These are phyloP conservation scores for Paelopatides confundens DNA, from an alignment of 53 echinoderm and acorn worm genomes.

Conservation along the genomic window DNA sequence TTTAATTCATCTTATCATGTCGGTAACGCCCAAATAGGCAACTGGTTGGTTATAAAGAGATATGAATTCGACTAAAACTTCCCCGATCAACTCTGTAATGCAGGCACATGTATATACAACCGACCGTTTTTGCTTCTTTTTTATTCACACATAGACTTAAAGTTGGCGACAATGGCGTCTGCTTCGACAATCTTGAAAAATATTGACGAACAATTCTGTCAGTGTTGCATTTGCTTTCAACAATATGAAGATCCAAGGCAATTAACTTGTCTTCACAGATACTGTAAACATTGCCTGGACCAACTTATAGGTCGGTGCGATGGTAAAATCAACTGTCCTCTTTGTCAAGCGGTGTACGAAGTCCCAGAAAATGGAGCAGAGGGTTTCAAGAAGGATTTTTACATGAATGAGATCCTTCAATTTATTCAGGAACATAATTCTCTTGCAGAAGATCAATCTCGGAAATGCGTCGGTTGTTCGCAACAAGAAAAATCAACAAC, in stretches of 20 bases:
- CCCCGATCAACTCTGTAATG: too few relatives aligned
- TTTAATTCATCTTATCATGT: too few relatives aligned
- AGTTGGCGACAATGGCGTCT: too few relatives aligned
- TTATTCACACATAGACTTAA: neutral
- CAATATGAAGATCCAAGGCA: neutral
- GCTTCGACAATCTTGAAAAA: neutral
- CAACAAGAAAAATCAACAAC: neutral
- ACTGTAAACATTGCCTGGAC: neutral
- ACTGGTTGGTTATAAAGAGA: too few relatives aligned
- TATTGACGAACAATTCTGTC: conserved; percentile 15
- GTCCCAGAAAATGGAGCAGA: neutral
- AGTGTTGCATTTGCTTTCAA: conserved; percentile 2
- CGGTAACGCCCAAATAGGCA: too few relatives aligned
- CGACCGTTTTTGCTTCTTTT: neutral
- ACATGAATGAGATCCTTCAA: neutral
- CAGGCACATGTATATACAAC: too few relatives aligned
- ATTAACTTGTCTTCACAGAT: conserved; percentile 2
- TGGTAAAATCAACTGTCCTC: neutral
- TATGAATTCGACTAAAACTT: too few relatives aligned
- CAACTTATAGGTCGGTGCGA: neutral
- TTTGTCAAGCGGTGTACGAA: neutral
- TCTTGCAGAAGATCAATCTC: neutral
- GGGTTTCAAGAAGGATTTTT: neutral
- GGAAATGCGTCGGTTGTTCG: neutral
- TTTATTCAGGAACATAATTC: neutral